A percentile compares a stretch with the other conserved stretches of the same genome.
Conservation (phyloP, 2,888 invertebrate genomes). For the Ecliptopera silaceata region DNA sequence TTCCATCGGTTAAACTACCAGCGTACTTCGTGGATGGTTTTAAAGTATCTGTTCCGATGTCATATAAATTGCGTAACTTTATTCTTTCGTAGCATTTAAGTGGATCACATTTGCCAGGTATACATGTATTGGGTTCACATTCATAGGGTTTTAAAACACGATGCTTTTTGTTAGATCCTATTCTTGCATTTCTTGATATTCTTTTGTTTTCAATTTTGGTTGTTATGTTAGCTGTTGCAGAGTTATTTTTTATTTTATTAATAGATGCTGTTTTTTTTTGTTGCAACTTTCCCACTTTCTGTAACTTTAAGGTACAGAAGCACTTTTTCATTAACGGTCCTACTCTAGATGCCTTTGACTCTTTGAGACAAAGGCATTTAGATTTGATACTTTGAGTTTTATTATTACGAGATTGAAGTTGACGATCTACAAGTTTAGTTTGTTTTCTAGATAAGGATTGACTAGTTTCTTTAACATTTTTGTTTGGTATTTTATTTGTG, state of each 20-base stretch:
- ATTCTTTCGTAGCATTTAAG: constrained; percentile 44
- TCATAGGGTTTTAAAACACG: constrained; percentile 43
- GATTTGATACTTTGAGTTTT: no score
- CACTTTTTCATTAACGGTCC: constrained; percentile 37
- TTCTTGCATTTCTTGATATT: constrained; percentile 28
- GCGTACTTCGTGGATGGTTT: constrained; percentile 14
- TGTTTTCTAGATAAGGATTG: background rate
- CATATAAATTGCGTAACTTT: constrained; percentile 34
- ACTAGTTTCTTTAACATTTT: background rate
- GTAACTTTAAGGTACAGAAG: constrained; percentile 49
- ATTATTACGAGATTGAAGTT: constrained; percentile 22
- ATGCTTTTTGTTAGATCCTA: constrained; percentile 20
- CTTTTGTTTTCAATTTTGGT: constrained; percentile 9
- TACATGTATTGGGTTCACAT: constrained; percentile 50
- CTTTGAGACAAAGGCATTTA: no score
- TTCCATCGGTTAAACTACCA: constrained; percentile 17
- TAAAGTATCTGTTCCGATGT: constrained; percentile 18
- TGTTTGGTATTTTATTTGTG: background rate
- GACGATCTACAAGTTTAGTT: constrained; percentile 14
- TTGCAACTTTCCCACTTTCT: constrained; percentile 30
- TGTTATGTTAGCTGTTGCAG: constrained; percentile 7
- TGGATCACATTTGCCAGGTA: constrained; percentile 48
- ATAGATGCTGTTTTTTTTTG: constrained; percentile 13
- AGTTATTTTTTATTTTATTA: constrained; percentile 5
- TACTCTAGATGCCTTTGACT: constrained; percentile 29